Percentiles rank a stretch among this genome's conserved stretches.
Conservation (phyloP, 2,888 invertebrate species). For the Anthoptus insignis region DNA sequence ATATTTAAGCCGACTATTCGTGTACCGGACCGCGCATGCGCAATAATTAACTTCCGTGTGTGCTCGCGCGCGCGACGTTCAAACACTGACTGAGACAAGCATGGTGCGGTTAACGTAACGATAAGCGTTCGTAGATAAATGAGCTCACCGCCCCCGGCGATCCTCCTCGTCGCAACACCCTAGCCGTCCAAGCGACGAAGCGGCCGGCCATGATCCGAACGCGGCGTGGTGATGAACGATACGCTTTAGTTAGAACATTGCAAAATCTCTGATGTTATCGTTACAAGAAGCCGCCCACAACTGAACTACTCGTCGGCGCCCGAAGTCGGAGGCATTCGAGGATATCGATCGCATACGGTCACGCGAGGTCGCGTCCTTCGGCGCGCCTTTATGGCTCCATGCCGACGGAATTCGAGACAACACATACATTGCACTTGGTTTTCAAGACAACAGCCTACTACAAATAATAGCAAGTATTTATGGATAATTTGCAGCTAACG, state of each 20-base stretch:
- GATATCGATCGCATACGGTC: conserved; percentile 79
- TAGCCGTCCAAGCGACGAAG: conserved; percentile 76
- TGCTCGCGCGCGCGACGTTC: conserved; percentile 82
- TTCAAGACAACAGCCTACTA: neutral
- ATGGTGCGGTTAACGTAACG: conserved; percentile 68
- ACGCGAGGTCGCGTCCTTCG: conserved; percentile 86
- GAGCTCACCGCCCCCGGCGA: conserved; percentile 84
- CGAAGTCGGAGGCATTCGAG: conserved; percentile 63
- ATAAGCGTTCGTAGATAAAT: conserved; percentile 80
- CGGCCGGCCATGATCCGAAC: conserved; percentile 67
- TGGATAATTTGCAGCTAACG: neutral
- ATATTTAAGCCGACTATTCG: conserved; percentile 85
- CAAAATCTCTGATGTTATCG: conserved; percentile 64
- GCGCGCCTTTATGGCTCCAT: conserved; percentile 77
- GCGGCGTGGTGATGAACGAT: conserved; percentile 50
- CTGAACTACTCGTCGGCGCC: conserved; percentile 69
- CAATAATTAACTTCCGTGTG: conserved; percentile 84
- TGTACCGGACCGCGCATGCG: conserved; percentile 79
- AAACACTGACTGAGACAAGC: conserved; percentile 80
- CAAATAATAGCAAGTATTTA: neutral
- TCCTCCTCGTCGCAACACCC: conserved; percentile 80
- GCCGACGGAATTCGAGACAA: conserved; percentile 42
- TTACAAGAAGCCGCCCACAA: conserved; percentile 71
- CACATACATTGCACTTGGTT: conserved; percentile 24
- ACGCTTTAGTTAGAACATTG: conserved; percentile 27